phyloP scores from a whole-genome alignment of 2,113 vertebrate genomes.

The Suncus etruscus region DNA sequence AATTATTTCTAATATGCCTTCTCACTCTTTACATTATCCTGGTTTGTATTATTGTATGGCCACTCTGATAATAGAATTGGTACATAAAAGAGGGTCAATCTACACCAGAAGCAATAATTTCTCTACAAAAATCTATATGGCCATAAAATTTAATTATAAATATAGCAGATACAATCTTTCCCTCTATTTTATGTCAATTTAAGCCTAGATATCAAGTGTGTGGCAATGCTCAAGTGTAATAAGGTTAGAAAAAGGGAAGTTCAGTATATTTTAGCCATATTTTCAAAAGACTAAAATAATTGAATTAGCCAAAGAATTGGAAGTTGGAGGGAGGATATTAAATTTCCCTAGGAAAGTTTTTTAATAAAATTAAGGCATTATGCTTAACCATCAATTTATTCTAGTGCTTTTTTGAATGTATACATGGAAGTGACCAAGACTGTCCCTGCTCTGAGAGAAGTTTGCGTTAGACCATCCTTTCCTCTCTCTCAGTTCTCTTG shows the following conservation, averaged over 20 bases:
- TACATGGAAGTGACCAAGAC: not conserved
- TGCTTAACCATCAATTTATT: not conserved
- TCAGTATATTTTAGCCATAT: constrained; percentile 2
- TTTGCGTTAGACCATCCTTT: not conserved
- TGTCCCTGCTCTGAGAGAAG: not conserved
- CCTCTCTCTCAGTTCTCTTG: not conserved
- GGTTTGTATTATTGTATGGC: not conserved
- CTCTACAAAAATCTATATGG: not conserved
- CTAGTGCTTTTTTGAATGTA: not conserved
- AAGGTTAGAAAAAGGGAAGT: not conserved
- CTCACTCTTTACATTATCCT: not conserved
- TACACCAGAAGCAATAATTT: not conserved
- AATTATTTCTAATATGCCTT: not conserved
- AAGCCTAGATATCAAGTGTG: not conserved
- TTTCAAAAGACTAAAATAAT: not conserved
- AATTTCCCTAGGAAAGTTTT: constrained; percentile 5
- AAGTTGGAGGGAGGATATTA: not conserved
- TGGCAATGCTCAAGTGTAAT: not conserved
- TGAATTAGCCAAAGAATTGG: not conserved
- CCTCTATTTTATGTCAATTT: not conserved
- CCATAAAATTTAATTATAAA: not conserved
- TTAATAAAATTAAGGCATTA: not conserved
- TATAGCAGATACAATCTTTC: not conserved
- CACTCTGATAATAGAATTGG: not conserved
- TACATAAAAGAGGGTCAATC: not conserved